These are phyloP conservation scores for Ormyrus pomaceus DNA, from an alignment of 2,888 invertebrate species.

Conservation along the genomic window DNA sequence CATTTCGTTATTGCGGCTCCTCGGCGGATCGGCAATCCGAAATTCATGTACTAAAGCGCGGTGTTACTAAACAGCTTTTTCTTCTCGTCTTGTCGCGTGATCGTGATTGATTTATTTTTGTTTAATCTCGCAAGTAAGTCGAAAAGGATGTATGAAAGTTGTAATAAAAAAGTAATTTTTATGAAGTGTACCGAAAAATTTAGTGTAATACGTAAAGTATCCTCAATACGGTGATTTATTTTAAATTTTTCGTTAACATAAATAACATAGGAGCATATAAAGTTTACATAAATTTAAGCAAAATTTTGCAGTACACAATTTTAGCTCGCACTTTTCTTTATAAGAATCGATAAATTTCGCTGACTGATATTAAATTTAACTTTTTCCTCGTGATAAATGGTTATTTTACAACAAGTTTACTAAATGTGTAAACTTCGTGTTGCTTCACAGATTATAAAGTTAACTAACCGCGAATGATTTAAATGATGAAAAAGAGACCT, in stretches of 20 bases:
- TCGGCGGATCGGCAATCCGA: too few species aligned
- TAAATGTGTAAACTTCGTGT: slow-evolving; percentile 38
- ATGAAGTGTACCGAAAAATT: too few species aligned
- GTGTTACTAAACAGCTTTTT: too few species aligned
- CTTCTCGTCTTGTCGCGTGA: too few species aligned
- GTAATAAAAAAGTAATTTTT: too few species aligned
- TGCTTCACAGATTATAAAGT: slow-evolving; percentile 43
- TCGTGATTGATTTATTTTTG: too few species aligned
- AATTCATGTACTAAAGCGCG: too few species aligned
- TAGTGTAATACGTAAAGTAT: too few species aligned
- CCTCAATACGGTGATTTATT: too few species aligned
- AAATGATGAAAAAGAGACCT: slow-evolving; percentile 46
- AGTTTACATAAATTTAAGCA: slow-evolving; percentile 12
- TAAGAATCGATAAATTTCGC: slow-evolving; percentile 21
- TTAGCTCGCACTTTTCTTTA: not conserved
- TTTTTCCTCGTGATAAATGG: slow-evolving; percentile 25
- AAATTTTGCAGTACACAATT: not conserved
- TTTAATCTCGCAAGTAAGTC: too few species aligned
- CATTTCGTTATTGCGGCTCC: too few species aligned
- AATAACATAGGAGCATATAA: not conserved
- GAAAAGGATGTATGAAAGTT: too few species aligned
- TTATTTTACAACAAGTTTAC: slow-evolving; percentile 36
- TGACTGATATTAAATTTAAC: slow-evolving; percentile 16
- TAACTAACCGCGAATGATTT: slow-evolving; percentile 46
- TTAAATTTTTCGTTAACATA: not conserved